Evolutionary conservation across 1,140 invertebrate species (phyloP), one percentile per base, ranked within the genome.

Genomic region (Anastrepha ludens): DNA sequence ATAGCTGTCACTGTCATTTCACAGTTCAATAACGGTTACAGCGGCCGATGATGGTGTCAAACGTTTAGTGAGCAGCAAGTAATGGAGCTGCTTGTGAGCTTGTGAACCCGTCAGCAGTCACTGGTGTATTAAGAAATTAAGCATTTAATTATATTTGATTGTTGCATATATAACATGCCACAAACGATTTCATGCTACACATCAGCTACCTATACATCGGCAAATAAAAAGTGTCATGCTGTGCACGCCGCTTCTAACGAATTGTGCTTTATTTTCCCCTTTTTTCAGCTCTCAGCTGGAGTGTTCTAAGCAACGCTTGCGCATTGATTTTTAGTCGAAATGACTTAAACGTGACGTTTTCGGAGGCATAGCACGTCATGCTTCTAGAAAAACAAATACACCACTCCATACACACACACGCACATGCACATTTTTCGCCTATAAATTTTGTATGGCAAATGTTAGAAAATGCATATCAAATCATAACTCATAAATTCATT

Each of bases 101-200:
- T 29, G 29, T 55, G 50, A 17, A 47, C 70, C 70, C 47, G 70
- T 74, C 70, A 74, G 70, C 70, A 47, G 11, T 17, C 44, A 20
- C 9, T 20, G 47, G 44, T n/a, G 20, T 58, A 55, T 81, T 81
- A 55, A 81, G 74, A 29, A 81, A 65, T 86, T 86, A 65, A 86
- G 58, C 39, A 86, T 62, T 86, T 86, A 86, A 86, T 86, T 86
- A 86, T 44, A 86, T 86, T 64, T 86, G 85, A 86, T 86, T 60
- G 85, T 50, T 62, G 15, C 85, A 65, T 86, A 59, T 86, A 29
- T 8, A 62, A 86, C 15, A 86, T 86, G 85, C 62, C 85, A 44
- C 85, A 50, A 55, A 55, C 47, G 17, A 55, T 81, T 81, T 50
- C 47, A 81, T 81, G 74, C 74, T n/a, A 81, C 74, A 81, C 47